A percentile compares a stretch with the other conserved stretches of the same genome.
These are phyloP conservation scores for Stegodyphus dumicola DNA, from an alignment of 1,140 invertebrate genomes.

Conservation along the genomic window DNA sequence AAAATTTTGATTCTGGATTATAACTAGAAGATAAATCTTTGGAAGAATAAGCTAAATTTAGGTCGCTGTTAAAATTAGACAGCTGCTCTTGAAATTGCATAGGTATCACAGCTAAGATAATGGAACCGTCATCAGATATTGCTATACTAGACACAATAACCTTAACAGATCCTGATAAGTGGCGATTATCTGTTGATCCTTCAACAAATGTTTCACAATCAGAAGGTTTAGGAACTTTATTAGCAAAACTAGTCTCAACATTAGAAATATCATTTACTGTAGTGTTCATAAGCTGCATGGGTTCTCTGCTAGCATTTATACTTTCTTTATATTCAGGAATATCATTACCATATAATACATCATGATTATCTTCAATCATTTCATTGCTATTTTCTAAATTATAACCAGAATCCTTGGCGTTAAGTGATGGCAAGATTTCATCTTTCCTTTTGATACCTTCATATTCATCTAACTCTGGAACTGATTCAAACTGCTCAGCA, in stretches of 20 bases:
- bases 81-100: slow-evolving; percentile 2
- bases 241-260: background rate
- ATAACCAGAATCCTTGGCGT: background rate
- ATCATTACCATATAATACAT: too few species aligned
- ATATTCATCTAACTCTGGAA: background rate
- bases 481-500: background rate
- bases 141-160: background rate
- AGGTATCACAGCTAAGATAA: slow-evolving; percentile 15
- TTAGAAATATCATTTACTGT: background rate
- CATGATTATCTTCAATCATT: background rate
- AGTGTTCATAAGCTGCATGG: background rate
- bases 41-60: slow-evolving; percentile 1
- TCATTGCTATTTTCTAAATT: background rate
- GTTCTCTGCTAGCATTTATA: background rate
- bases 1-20: slow-evolving; percentile 7
- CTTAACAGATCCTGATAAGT: slow-evolving; percentile 8
- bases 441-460: background rate
- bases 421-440: background rate
- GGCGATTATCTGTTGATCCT: background rate
- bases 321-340: background rate
- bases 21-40: background rate
- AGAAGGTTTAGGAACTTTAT: background rate
- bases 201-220: background rate
- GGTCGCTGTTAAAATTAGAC: background rate
- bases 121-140: slow-evolving; percentile 2